Conservation (phyloP, 35 echinoderm and acorn worm genomes). For the Lytechinus variegatus region DNA sequence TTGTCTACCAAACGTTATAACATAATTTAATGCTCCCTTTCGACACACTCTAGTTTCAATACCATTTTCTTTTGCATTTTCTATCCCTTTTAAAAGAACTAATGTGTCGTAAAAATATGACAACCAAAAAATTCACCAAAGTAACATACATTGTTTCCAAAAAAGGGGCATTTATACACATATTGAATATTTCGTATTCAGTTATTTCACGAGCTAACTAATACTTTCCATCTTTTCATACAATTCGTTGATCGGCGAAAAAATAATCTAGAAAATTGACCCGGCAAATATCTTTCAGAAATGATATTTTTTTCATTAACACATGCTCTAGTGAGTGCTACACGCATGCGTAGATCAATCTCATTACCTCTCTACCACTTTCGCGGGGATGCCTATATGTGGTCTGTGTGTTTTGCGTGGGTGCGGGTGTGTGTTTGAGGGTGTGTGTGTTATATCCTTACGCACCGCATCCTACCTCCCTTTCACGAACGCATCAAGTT, state of each 20-base stretch:
- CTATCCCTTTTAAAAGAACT: too few species aligned
- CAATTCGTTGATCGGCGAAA: not conserved
- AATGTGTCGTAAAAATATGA: too few species aligned
- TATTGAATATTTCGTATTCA: too few species aligned
- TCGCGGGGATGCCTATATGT: not conserved
- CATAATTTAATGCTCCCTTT: too few species aligned
- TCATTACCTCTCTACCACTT: not conserved
- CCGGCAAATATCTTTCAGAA: not conserved
- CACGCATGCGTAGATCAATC: not conserved
- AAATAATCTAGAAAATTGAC: not conserved
- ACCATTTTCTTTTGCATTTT: too few species aligned
- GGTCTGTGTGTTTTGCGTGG: not conserved
- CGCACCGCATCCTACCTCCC: not conserved
- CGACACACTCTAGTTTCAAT: too few species aligned
- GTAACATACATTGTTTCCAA: too few species aligned
- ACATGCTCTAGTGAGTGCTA: not conserved
- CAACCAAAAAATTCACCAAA: too few species aligned
- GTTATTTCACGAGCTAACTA: too few species aligned
- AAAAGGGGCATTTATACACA: too few species aligned
- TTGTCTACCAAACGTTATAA: too few species aligned
- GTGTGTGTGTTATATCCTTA: not conserved
- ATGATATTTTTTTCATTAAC: slow-evolving; percentile 6
- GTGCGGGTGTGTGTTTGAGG: not conserved
- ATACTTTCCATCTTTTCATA: not conserved
- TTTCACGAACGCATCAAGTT: not conserved